Conservation (phyloP, 2,888 invertebrate genomes). For the Acanthopleura granulata region DNA sequence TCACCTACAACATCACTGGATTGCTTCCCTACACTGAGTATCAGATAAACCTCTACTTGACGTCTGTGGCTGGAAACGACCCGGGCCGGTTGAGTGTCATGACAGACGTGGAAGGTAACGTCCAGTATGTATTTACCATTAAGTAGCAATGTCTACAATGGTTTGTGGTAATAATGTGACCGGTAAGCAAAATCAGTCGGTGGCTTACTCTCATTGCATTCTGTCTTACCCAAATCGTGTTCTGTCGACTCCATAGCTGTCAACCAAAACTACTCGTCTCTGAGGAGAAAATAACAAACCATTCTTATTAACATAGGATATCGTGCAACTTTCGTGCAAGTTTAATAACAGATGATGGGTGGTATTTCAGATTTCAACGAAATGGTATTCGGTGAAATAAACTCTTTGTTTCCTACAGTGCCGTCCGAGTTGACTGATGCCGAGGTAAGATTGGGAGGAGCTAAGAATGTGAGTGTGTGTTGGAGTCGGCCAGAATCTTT, state of each 20-base stretch:
- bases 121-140: background rate
- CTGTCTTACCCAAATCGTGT: too few relatives aligned
- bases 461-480: background rate
- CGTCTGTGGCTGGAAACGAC: background rate
- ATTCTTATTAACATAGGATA: too few relatives aligned
- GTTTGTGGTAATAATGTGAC: background rate
- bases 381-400: too few relatives aligned
- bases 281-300: too few relatives aligned
- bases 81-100: background rate
- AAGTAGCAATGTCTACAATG: background rate
- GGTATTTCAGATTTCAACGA: too few relatives aligned
- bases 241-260: too few relatives aligned
- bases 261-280: too few relatives aligned
- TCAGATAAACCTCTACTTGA: background rate
- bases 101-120: background rate
- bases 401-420: background rate
- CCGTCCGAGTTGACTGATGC: background rate
- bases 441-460: background rate
- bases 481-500: background rate
- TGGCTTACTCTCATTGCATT: too few relatives aligned
- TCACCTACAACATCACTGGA: constrained; percentile 4
- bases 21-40: background rate
- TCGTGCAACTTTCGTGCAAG: too few relatives aligned
- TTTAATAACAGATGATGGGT: too few relatives aligned
- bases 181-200: too few relatives aligned